These are phyloP conservation scores for Folsomia manolachei DNA, from an alignment of 2,888 invertebrate species.

Conservation along the genomic window DNA sequence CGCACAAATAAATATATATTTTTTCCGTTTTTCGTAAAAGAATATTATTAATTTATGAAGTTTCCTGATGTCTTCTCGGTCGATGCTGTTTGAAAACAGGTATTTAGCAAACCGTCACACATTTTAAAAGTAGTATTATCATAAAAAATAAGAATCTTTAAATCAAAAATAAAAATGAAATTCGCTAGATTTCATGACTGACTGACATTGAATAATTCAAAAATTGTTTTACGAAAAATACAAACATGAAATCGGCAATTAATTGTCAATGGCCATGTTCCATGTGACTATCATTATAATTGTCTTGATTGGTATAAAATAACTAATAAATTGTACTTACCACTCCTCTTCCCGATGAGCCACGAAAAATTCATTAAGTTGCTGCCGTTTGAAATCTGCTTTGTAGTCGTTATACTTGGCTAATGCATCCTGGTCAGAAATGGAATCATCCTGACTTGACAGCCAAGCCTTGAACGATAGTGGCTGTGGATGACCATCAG, in stretches of 20 bases:
- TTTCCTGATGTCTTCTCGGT: background rate
- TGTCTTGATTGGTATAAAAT: background rate
- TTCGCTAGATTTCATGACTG: background rate
- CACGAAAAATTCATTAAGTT: slow-evolving; percentile 96
- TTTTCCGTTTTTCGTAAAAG: background rate
- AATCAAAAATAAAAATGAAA: background rate
- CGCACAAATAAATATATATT: background rate
- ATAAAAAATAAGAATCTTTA: background rate
- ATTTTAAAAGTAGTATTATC: too few species aligned
- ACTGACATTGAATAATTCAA: background rate
- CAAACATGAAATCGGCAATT: too few species aligned
- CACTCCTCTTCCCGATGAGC: slow-evolving; percentile 99
- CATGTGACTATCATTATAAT: too few species aligned
- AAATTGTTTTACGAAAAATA: too few species aligned
- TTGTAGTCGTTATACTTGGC: slow-evolving; percentile 98
- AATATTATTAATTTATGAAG: too few species aligned
- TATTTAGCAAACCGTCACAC: background rate
- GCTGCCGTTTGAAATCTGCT: slow-evolving; percentile 90
- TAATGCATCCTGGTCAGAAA: slow-evolving; percentile 94
- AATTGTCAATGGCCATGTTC: too few species aligned
- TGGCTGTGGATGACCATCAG: slow-evolving; percentile 73
- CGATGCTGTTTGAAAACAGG: background rate
- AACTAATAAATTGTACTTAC: slow-evolving; percentile 62
- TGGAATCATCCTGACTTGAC: slow-evolving; percentile 93
- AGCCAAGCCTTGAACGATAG: slow-evolving; percentile 96